phyloP scores from a whole-genome alignment of 1,140 invertebrate species.

The Bombus affinis region DNA sequence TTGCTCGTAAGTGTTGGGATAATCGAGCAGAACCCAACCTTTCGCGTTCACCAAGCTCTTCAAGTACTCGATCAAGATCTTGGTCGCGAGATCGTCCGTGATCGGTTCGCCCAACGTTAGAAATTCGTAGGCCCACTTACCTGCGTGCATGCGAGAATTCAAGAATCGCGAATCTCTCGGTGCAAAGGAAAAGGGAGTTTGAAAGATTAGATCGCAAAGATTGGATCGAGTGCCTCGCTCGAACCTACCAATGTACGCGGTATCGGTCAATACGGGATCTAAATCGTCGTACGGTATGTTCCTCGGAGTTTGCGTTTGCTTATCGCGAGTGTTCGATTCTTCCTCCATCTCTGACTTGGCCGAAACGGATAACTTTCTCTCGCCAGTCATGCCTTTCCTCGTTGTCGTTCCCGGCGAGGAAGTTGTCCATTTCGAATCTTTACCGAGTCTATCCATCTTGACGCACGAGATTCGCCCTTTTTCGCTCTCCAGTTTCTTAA shows the following conservation, averaged over 20 bases:
- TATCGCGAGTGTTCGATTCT: conserved; percentile 51
- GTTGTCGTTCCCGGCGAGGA: not conserved
- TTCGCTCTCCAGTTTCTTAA: not conserved
- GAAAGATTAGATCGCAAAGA: not conserved
- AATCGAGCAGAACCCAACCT: conserved; percentile 86
- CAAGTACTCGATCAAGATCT: conserved; percentile 85
- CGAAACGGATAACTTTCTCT: not conserved
- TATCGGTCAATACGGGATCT: conserved; percentile 74
- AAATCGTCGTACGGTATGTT: conserved; percentile 84
- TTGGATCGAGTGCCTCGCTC: no score
- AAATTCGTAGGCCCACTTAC: conserved; percentile 83
- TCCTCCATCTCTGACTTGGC: not conserved
- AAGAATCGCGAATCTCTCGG: not conserved
- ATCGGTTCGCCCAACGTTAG: conserved; percentile 82
- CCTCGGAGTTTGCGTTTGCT: conserved; percentile 84
- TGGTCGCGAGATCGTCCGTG: conserved; percentile 82
- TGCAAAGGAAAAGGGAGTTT: not conserved
- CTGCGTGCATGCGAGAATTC: not conserved
- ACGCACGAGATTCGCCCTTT: not conserved
- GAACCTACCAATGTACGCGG: conserved; percentile 81
- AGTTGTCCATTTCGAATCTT: not conserved
- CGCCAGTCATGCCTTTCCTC: not conserved
- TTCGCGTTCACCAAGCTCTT: conserved; percentile 80
- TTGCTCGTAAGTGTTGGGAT: conserved; percentile 84
- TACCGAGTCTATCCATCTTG: not conserved